These are phyloP conservation scores for Zaprionus obscuricornis DNA, from an alignment of 2,888 invertebrate species.

Conservation along the genomic window DNA sequence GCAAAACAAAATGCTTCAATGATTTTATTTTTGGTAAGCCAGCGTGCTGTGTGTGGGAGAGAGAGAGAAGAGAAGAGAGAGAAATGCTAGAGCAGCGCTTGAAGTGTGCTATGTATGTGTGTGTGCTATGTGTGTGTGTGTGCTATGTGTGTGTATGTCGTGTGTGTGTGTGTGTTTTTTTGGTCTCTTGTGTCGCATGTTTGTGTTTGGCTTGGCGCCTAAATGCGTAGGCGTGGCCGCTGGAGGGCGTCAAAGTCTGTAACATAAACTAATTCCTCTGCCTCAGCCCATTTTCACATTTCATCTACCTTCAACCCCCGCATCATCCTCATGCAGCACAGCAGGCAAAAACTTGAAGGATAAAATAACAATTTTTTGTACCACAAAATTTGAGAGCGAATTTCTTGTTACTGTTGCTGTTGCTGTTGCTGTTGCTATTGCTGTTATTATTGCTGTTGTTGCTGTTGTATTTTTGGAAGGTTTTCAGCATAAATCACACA, in stretches of 20 bases:
- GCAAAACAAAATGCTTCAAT: slow-evolving; percentile 38
- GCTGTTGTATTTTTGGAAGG: too few relatives aligned
- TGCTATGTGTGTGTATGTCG: not conserved
- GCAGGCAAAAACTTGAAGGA: slow-evolving; percentile 29
- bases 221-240: slow-evolving; percentile 23
- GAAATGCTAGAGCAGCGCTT: not conserved
- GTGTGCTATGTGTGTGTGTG: not conserved
- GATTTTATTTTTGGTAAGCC: too few relatives aligned
- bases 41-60: too few relatives aligned
- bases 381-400: slow-evolving; percentile 2
- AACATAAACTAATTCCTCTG: slow-evolving; percentile 57
- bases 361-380: slow-evolving; percentile 46
- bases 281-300: too few relatives aligned
- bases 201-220: slow-evolving; percentile 28
- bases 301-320: too few relatives aligned
- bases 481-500: slow-evolving; percentile 41
- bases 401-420: not conserved
- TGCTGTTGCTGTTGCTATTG: not conserved
- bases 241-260: slow-evolving; percentile 22
- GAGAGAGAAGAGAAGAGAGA: too few relatives aligned
- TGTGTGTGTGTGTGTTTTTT: not conserved
- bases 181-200: not conserved
- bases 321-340: too few relatives aligned
- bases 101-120: not conserved
- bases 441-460: too few relatives aligned